These are phyloP conservation scores for Aegithalos caudatus DNA, from an alignment of 2,113 vertebrate genomes.

Conservation along the genomic window DNA sequence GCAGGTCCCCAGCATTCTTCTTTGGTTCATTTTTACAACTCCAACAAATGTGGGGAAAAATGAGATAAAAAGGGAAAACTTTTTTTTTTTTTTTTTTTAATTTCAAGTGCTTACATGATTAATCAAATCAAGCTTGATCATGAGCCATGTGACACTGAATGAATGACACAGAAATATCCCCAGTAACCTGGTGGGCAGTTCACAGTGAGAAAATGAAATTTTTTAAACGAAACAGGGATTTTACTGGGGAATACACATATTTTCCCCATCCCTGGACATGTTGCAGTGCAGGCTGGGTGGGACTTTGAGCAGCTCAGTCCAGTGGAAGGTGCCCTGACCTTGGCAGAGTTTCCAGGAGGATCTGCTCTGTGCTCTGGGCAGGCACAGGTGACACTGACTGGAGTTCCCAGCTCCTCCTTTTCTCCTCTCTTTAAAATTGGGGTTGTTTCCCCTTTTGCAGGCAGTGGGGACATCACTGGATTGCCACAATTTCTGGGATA, in stretches of 20 bases:
- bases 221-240: background rate
- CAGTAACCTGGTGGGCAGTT: background rate
- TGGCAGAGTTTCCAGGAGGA: background rate
- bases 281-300: background rate
- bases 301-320: background rate
- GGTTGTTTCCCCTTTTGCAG: background rate
- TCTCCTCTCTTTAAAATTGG: background rate
- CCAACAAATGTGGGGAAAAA: background rate
- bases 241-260: background rate
- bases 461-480: background rate
- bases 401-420: background rate
- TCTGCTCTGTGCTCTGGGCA: background rate
- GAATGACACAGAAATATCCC: background rate
- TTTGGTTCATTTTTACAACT: background rate
- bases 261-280: background rate
- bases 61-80: background rate
- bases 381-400: background rate
- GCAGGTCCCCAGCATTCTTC: background rate
- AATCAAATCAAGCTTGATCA: background rate
- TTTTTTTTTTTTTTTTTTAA: too few species aligned
- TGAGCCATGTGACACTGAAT: background rate
- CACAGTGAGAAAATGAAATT: accelerated
- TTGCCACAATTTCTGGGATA: background rate
- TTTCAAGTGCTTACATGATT: background rate
- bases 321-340: background rate